A percentile compares a stretch with the other conserved stretches of the same genome.
These are phyloP conservation scores for Craseonycteris thonglongyai DNA, from an alignment of 2,113 vertebrate genomes.

Conservation along the genomic window DNA sequence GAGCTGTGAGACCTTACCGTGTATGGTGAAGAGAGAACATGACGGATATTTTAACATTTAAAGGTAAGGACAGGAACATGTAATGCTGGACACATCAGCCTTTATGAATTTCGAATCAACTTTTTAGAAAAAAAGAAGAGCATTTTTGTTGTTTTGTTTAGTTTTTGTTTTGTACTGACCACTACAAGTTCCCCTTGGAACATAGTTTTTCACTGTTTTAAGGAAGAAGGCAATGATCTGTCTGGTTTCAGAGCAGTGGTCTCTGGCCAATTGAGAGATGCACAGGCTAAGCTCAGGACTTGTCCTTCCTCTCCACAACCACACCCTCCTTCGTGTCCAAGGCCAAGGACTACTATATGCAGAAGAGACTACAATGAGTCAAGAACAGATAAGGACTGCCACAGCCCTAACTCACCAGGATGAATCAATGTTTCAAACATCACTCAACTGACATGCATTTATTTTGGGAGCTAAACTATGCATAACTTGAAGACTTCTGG, in stretches of 20 bases:
- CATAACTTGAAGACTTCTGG: not conserved
- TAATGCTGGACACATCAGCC: not conserved
- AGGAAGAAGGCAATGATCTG: not conserved
- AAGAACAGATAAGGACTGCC: not conserved
- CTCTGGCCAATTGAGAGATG: not conserved
- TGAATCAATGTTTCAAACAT: not conserved
- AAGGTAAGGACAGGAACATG: not conserved
- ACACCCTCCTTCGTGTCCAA: not conserved
- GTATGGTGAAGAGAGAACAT: fast-evolving
- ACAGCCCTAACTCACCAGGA: not conserved
- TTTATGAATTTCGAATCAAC: not conserved
- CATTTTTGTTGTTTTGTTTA: too few relatives aligned
- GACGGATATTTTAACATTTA: too few relatives aligned
- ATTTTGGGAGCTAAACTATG: not conserved
- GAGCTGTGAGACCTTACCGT: not conserved
- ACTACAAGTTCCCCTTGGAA: not conserved
- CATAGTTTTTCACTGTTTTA: not conserved
- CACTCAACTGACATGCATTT: not conserved
- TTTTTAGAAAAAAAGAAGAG: not conserved
- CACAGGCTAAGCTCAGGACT: not conserved
- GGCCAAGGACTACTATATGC: not conserved
- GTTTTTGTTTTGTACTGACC: not conserved
- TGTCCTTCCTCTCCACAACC: not conserved
- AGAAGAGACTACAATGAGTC: not conserved
- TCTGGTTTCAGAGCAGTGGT: not conserved